These are phyloP conservation scores for Oreochromis aureus DNA, from an alignment of 2,113 vertebrate species.

Conservation along the genomic window DNA sequence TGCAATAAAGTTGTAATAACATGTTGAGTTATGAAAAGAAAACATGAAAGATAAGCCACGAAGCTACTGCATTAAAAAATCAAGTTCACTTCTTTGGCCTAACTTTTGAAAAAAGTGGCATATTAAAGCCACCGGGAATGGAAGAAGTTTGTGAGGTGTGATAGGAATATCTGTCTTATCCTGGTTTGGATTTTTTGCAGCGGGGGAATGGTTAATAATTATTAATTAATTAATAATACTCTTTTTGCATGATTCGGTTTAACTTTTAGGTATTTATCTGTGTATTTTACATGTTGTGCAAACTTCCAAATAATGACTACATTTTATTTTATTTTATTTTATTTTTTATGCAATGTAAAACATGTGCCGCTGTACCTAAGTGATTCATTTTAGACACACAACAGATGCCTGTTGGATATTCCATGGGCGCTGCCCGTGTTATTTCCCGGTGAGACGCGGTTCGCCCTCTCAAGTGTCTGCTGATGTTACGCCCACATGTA, in stretches of 20 bases:
- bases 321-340: not conserved
- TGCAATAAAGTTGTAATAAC: not conserved
- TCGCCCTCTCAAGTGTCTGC: not conserved
- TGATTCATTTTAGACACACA: not conserved
- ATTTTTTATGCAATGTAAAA: not conserved
- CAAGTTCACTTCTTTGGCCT: not conserved
- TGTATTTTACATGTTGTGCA: not conserved
- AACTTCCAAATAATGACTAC: not conserved
- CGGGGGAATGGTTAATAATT: not conserved
- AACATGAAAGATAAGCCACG: not conserved
- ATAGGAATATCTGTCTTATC: not conserved
- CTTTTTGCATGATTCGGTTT: not conserved
- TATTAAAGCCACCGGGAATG: not conserved
- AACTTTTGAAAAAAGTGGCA: not conserved
- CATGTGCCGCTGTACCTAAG: not conserved
- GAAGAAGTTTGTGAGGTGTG: not conserved
- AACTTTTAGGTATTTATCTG: not conserved
- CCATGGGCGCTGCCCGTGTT: not conserved
- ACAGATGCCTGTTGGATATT: not conserved
- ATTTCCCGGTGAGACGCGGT: not conserved
- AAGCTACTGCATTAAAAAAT: not conserved
- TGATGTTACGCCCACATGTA: conserved; percentile 21
- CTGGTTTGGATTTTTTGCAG: not conserved
- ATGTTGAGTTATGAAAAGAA: not conserved
- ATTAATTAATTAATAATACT: not conserved